Percentiles rank a stretch among this genome's conserved stretches.
phyloP scores from a whole-genome alignment of 2,113 vertebrate genomes.

The Puntigrus tetrazona region DNA sequence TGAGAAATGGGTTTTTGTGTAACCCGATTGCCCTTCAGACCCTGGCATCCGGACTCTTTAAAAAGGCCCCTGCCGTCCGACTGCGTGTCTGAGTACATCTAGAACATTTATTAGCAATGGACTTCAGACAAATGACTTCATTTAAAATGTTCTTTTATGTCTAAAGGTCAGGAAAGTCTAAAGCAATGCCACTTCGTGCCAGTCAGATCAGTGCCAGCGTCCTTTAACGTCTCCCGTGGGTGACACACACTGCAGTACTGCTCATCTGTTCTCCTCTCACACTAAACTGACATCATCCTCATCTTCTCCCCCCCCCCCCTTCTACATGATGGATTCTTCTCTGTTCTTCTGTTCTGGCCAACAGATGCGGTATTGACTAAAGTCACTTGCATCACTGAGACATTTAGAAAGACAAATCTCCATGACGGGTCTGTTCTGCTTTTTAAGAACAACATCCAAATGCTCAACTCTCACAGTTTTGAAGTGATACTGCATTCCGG shows the following conservation, averaged over 20 bases:
- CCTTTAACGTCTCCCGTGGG: conserved; percentile 9
- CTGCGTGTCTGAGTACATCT: neutral
- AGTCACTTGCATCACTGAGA: conserved; percentile 38
- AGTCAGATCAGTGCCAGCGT: conserved; percentile 17
- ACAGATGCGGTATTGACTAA: conserved; percentile 35
- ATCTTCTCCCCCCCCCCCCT: neutral
- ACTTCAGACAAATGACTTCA: conserved; percentile 1
- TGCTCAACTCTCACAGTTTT: neutral
- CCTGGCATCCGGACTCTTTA: neutral
- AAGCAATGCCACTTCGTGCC: conserved; percentile 19
- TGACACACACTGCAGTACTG: conserved; percentile 38
- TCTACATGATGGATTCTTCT: conserved; percentile 51
- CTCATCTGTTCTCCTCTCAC: conserved; percentile 32
- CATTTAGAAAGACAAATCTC: conserved; percentile 1
- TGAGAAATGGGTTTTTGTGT: neutral
- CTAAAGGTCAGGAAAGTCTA: neutral
- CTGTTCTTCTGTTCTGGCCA: conserved; percentile 10
- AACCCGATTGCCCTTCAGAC: conserved; percentile 4
- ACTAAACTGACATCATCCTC: conserved; percentile 47
- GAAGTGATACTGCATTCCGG: neutral
- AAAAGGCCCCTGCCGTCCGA: neutral
- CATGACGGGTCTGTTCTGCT: neutral
- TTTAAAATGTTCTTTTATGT: conserved; percentile 1
- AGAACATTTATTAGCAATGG: neutral
- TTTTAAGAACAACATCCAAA: neutral